These are phyloP conservation scores for Menura novaehollandiae DNA, from an alignment of 2,113 vertebrate species.

Conservation along the genomic window DNA sequence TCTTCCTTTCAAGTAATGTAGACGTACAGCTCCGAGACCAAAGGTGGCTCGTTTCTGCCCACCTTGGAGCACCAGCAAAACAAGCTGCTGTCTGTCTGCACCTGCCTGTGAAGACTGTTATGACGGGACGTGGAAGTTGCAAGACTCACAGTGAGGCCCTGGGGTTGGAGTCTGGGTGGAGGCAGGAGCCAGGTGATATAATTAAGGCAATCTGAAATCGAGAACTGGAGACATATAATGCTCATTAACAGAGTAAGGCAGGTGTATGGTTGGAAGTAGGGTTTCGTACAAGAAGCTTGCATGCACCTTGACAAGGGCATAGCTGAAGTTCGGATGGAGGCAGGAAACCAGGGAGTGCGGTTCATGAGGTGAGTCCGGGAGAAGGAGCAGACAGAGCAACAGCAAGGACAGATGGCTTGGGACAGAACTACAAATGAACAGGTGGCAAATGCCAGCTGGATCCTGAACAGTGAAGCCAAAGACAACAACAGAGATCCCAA, in stretches of 20 bases:
- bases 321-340: background rate
- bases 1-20: background rate
- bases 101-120: background rate
- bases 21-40: background rate
- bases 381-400: background rate
- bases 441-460: background rate
- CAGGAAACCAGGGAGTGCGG: background rate
- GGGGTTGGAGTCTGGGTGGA: constrained; percentile 39
- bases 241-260: background rate
- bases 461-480: background rate
- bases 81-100: constrained; percentile 12
- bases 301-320: background rate
- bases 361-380: background rate
- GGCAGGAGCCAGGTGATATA: constrained; percentile 6
- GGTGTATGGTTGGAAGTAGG: background rate
- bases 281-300: background rate
- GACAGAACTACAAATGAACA: background rate
- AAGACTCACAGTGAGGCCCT: constrained; percentile 4
- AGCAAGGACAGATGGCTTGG: background rate
- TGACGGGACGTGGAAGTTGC: constrained; percentile 2
- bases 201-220: constrained; percentile 33
- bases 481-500: background rate
- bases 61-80: background rate
- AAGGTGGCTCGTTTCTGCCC: background rate
- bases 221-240: background rate